A percentile compares a stretch with the other conserved stretches of the same genome.
phyloP scores from a whole-genome alignment of 2,797 vertebrate species.

The Phataginus tetradactyla region DNA sequence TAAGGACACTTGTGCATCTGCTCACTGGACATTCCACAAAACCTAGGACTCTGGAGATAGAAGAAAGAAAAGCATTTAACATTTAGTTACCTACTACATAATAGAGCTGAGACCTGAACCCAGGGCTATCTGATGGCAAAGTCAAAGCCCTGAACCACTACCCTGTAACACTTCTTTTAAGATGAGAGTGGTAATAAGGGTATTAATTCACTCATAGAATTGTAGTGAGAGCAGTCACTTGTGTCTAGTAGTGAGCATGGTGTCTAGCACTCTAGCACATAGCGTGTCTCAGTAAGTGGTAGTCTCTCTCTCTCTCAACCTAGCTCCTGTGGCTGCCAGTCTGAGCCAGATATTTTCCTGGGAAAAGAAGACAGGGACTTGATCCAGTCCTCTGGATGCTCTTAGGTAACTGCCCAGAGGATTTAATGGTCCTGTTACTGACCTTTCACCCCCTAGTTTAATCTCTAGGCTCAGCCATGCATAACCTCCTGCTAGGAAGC shows the following conservation, averaged over 20 bases:
- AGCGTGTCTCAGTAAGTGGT: neutral
- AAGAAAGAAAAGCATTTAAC: neutral
- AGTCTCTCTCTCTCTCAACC: neutral
- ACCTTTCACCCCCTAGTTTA: constrained; percentile 48
- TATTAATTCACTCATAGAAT: neutral
- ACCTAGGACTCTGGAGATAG: neutral
- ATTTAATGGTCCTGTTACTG: constrained; percentile 44
- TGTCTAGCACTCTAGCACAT: neutral
- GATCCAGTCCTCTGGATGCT: constrained; percentile 15
- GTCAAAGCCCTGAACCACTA: neutral
- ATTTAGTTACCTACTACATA: neutral
- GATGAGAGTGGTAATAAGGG: neutral
- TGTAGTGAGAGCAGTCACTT: neutral
- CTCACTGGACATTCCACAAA: neutral
- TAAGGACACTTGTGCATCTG: neutral
- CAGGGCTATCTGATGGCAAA: neutral
- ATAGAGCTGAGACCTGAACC: neutral
- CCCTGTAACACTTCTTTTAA: neutral
- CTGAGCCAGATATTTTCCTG: neutral
- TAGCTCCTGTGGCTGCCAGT: neutral
- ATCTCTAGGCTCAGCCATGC: neutral
- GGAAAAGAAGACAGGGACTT: constrained; percentile 6
- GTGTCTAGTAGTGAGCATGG: neutral
- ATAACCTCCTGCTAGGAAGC: neutral
- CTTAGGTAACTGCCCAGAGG: neutral